Base-by-base conservation (phyloP, 2,888 invertebrate genomes). In the Drosophila picticornis region DNA sequence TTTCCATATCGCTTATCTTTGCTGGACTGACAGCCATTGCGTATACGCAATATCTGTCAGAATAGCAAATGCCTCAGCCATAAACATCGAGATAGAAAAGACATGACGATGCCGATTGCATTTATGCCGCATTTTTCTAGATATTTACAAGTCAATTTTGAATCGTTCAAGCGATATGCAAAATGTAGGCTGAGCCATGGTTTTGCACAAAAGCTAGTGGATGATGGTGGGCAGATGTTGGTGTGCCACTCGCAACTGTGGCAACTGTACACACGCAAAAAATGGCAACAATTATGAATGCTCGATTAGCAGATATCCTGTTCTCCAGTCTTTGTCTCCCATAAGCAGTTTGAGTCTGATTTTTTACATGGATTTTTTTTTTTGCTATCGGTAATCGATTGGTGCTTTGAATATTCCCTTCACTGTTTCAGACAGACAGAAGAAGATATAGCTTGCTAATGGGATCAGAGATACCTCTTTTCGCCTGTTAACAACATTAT, bases 31-130 rank as follows among this genome's bases (percentile, higher is more conserved):
- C 48, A 27, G 11, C 34, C 38, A 27, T 58, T 68, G 46, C 78
- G 67, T 68, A 69, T 79, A 57, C 69, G 55, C 29, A 52, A 66
- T 53, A 63, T 57, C 70, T 75, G 66, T 46, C 68, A 69, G 62
- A 65, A 62, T 58, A 16, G 38, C 13, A 13, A 56, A 6, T 7
- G 27, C 11, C 31, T 4, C 4, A 46, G 34, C 22, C 16, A 36
- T 40, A 16, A 51, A 52, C 25, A 25, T 25, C 11, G 36, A 53
- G 13, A 19, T 55, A 10, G 43, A 13, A 22, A 16, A n/a, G 27
- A 38, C 32, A 52, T 57, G 67, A 71, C 64, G 63, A 64, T 64
- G 57, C 50, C 32, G 69, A 46, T 59, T 32, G 32, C 58, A 71
- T 55, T 64, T 64, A 50, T 46, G 61, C 29, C 46, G 46, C n/a